Base-by-base conservation (phyloP, 2,113 vertebrate genomes). In the Sinocyclocheilus grahami region DNA sequence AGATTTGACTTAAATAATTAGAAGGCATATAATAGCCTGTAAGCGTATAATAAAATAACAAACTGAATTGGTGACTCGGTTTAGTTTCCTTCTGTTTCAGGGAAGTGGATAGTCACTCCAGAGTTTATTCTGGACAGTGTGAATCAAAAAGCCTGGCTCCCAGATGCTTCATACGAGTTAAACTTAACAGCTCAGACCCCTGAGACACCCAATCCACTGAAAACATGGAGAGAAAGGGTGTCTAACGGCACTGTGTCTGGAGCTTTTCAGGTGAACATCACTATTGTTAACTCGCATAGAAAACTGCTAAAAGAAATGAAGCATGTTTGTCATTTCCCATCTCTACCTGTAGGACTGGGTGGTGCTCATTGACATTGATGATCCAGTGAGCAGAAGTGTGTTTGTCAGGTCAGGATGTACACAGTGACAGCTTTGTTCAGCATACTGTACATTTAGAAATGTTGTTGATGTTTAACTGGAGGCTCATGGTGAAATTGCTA, bases 91-190 rank as follows among this genome's bases (percentile, higher is more conserved):
- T 24, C 33, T 84, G 58, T 71, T 87, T 9, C 92, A 99, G 98
- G 98, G 92, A 99, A 97, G 91, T 99, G 98, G 97, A 94, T 99
- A 88, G 93, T 99, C 93, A 97, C 95, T 89, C 96, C 97, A 80
- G 92, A 97, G 90, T 99, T 97, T 89, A 93, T 99, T 92, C 93
- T 97, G 93, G 96, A 99, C 92, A 98, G 97, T 92, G 95, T 96
- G 13, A 93, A 93, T 94, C 96, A 95, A 91, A 95, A 96, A 79
- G 95, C 93, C 90, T 99, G 98, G 98, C 96, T 99, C 79, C 90
- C 96, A 87, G 98, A 99, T 95, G 95, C 92, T 89, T 92, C 90
- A 74, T 99, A 97, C 16, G 97, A 99, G 92, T 94, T 97, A 93
- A 94, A 92, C 30, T 74, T 94, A 78, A 83, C 86, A n/a, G 87